These are phyloP conservation scores for Scomber colias DNA, from an alignment of 2,113 vertebrate genomes.

Conservation along the genomic window DNA sequence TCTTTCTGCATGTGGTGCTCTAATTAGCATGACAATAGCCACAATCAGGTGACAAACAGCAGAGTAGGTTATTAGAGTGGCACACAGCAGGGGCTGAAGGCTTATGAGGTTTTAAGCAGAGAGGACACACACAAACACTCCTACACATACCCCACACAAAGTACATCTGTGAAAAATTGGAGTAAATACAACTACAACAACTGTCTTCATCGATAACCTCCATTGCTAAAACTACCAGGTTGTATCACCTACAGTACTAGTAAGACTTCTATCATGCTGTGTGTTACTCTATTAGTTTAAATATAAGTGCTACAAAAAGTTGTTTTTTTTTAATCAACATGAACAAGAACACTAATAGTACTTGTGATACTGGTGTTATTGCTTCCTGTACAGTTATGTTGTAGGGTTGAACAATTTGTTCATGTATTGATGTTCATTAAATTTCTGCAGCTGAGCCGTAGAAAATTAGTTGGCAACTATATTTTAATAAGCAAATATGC, in stretches of 20 bases:
- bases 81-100: conserved; percentile 62
- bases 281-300: not conserved
- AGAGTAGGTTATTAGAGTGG: conserved; percentile 78
- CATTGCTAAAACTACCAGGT: no score
- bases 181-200: conserved; percentile 12
- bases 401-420: no score
- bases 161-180: not conserved
- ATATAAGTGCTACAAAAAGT: not conserved
- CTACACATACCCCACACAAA: conserved; percentile 10
- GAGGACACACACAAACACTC: conserved; percentile 30
- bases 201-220: not conserved
- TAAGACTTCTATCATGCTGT: not conserved
- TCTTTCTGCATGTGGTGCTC: conserved; percentile 61
- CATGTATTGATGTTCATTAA: no score
- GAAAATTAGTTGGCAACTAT: no score
- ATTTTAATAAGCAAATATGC: no score
- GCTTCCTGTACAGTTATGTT: not conserved
- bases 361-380: not conserved
- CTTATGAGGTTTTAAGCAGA: conserved; percentile 63
- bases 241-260: not conserved
- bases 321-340: not conserved
- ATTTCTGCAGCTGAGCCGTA: no score
- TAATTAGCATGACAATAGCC: conserved; percentile 86
- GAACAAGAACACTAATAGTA: not conserved
- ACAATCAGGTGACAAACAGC: conserved; percentile 82